These are phyloP conservation scores for Aurelia coerulea DNA, from an alignment of 30 jellyfish, hydroid and myxozoan species.

Conservation along the genomic window DNA sequence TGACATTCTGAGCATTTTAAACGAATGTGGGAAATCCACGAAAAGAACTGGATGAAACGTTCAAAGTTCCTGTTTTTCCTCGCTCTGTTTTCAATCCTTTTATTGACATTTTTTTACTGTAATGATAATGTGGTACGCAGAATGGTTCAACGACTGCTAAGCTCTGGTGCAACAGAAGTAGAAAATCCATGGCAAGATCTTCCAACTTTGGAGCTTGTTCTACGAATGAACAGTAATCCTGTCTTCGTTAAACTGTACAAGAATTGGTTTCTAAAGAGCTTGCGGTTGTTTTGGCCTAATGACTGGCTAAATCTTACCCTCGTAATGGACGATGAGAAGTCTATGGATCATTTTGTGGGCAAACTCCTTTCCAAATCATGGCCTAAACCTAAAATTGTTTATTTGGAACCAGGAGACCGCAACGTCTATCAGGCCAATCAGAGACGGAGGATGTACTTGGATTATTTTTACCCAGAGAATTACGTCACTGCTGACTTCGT, in stretches of 20 bases:
- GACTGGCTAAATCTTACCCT: conserved; percentile 30
- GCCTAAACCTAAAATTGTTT: conserved; percentile 60
- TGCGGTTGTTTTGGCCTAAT: conserved; percentile 65
- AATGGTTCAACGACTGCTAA: neutral
- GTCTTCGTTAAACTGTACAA: conserved; percentile 28
- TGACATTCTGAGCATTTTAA: no score
- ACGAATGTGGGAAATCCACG: no score
- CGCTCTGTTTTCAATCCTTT: neutral
- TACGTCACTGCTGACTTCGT: conserved; percentile 60
- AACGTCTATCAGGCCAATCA: conserved; percentile 30
- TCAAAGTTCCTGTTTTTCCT: neutral
- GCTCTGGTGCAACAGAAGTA: neutral
- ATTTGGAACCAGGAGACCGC: conserved; percentile 41
- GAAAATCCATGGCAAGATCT: conserved; percentile 17
- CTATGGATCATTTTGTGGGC: conserved; percentile 59
- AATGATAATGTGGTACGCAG: no score
- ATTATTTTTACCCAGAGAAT: conserved; percentile 43
- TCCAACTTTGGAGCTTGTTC: conserved; percentile 36
- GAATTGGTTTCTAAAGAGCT: conserved; percentile 30
- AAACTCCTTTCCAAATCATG: conserved; percentile 13
- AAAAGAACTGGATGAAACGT: neutral
- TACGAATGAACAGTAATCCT: conserved; percentile 54
- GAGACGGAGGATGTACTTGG: conserved; percentile 50
- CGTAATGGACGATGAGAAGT: conserved; percentile 56
- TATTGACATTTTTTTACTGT: neutral